These are phyloP conservation scores for Athetis lepigone DNA, from an alignment of 2,888 invertebrate species.

Conservation along the genomic window DNA sequence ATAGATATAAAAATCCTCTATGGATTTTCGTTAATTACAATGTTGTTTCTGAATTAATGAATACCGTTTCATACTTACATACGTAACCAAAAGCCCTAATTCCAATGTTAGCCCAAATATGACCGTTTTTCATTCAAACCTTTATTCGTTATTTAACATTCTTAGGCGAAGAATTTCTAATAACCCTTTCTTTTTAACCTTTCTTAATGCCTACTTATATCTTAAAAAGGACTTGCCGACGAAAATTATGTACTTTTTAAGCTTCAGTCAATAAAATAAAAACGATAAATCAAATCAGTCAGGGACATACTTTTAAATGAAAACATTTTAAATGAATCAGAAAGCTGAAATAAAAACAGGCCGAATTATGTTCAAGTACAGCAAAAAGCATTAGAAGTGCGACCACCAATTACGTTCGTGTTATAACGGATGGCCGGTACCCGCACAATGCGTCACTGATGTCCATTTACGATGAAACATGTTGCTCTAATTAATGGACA, in stretches of 20 bases:
- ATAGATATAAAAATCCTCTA: too few species aligned
- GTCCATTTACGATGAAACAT: conserved; percentile 86
- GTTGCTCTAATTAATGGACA: conserved; percentile 86
- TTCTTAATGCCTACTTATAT: neutral
- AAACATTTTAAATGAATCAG: conserved; percentile 41
- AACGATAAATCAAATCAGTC: neutral
- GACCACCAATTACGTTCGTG: conserved; percentile 57
- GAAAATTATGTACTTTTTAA: neutral
- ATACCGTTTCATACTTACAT: too few species aligned
- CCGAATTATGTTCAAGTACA: conserved; percentile 39
- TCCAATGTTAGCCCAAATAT: too few species aligned
- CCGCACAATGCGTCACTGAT: conserved; percentile 75
- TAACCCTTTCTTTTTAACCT: too few species aligned
- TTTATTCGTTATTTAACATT: too few species aligned
- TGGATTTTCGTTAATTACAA: too few species aligned
- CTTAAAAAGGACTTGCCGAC: neutral
- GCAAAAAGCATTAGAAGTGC: conserved; percentile 56
- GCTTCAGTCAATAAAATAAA: neutral
- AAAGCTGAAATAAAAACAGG: conserved; percentile 32
- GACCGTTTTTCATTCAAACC: too few species aligned
- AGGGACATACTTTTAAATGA: neutral
- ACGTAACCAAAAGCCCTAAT: too few species aligned
- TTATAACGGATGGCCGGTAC: conserved; percentile 52
- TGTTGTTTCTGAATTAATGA: too few species aligned
- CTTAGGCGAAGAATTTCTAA: too few species aligned